Base-by-base conservation (phyloP, 2,113 vertebrate species). In the Bujurquina vittata region DNA sequence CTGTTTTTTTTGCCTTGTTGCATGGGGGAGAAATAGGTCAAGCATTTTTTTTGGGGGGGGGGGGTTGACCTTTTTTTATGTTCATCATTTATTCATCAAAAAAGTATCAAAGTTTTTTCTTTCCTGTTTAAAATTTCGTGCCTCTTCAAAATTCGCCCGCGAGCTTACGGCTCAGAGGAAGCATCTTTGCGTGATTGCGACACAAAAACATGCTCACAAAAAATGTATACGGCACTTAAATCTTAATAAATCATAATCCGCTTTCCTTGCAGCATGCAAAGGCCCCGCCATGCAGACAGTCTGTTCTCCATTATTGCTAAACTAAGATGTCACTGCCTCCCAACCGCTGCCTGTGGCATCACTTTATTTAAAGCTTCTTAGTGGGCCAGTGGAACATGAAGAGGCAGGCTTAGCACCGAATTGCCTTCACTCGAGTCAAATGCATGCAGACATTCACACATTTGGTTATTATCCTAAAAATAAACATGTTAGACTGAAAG, bases 281-380 rank as follows among this genome's bases (percentile, higher is more conserved):
- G 76, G 77, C 31, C 55, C 65, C 67, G 43, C 56, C 73, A 80
- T 37, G 35, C 83, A 58, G 31, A 61, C 46, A 80, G 49, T 58
- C 77, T 83, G 37, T 4, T 57, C 54, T 75, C 74, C 18, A 69
- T 84, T 83, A 77, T 84, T 84, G 65, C 67, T 57, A 58, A 84
- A 85, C 58, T 43, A 33, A 73, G 77, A 89, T 65, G 81, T 82
- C 43, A 22, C 40, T 83, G 80, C 37, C 37, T 83, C 90, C 87
- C 54, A 87, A 88, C 88, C 65, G 26, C 0, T 31, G 65, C 92
- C 87, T 57, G 52, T 78, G 90, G 89, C 88, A 23, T 29, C 75
- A 84, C 80, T 87, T 89, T 78, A 90, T 84, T 87, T 87, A 91
- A 94, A 93, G 83, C 93, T 49, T 76, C 86, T 91, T 91, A 90